A percentile compares a stretch with the other conserved stretches of the same genome.
These are phyloP conservation scores for Drosophila pruinosa DNA, from an alignment of 1,140 invertebrate genomes.

Conservation along the genomic window DNA sequence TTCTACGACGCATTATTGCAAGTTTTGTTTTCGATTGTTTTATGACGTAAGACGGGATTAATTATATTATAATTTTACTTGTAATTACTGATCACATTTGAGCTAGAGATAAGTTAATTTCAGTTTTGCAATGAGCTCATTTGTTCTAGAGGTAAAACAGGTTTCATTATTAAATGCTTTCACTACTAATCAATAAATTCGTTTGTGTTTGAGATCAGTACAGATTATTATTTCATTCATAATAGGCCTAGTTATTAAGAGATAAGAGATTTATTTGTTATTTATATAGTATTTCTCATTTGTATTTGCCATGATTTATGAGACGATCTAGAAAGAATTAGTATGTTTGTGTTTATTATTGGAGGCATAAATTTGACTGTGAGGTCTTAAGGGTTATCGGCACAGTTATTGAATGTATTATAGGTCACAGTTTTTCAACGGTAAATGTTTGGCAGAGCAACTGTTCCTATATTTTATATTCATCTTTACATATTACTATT, in stretches of 20 bases:
- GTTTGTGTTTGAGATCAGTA: not conserved
- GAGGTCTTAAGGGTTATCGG: not conserved
- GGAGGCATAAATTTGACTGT: not conserved
- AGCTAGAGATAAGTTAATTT: not conserved
- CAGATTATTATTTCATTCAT: not conserved
- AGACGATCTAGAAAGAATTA: not conserved
- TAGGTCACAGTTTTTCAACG: not conserved
- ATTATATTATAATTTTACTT: not conserved
- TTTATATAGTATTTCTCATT: not conserved
- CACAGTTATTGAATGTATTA: not conserved
- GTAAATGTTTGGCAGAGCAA: too few relatives aligned
- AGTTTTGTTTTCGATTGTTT: not conserved
- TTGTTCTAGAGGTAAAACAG: not conserved
- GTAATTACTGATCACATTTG: not conserved
- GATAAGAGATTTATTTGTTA: not conserved
- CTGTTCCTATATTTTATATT: too few relatives aligned
- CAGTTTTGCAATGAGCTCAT: not conserved
- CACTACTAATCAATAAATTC: not conserved
- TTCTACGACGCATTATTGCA: not conserved
- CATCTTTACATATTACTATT: too few relatives aligned
- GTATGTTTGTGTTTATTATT: not conserved
- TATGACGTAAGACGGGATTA: not conserved
- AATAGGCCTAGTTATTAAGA: not conserved
- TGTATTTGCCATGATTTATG: not conserved
- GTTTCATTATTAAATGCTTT: not conserved